phyloP scores from a whole-genome alignment of 2,888 invertebrate genomes.

The Drosophila lacicola region DNA sequence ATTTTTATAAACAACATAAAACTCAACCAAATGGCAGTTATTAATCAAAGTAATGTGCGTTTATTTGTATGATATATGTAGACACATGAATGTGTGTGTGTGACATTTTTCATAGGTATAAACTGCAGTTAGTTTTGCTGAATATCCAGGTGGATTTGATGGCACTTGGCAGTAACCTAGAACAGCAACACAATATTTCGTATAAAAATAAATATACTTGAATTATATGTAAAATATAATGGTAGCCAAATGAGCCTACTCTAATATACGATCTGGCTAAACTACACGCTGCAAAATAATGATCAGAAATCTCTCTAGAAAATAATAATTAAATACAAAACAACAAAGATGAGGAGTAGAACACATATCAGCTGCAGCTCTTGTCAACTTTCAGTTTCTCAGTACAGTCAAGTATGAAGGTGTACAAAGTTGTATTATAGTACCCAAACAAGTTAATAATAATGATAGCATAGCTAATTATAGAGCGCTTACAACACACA shows the following conservation, averaged over 20 bases:
- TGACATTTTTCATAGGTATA: conserved; percentile 66
- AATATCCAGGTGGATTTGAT: conserved; percentile 75
- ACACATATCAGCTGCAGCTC: background rate
- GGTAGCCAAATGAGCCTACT: conserved; percentile 10
- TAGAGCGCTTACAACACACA: conserved; percentile 34
- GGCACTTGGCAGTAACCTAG: conserved; percentile 50
- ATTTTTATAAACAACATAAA: conserved; percentile 80
- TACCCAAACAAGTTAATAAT: background rate
- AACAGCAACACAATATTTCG: conserved; percentile 36
- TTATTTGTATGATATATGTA: conserved; percentile 31
- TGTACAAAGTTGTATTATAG: background rate
- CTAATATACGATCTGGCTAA: background rate
- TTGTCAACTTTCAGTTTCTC: too few species aligned
- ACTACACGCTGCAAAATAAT: conserved; percentile 8
- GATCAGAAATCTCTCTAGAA: background rate
- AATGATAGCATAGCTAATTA: conserved; percentile 40
- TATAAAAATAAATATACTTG: conserved; percentile 16
- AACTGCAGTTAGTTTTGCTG: conserved; percentile 73
- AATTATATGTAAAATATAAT: conserved; percentile 33
- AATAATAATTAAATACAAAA: background rate
- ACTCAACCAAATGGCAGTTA: conserved; percentile 79
- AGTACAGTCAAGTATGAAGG: too few species aligned
- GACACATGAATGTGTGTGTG: conserved; percentile 6
- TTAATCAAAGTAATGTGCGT: conserved; percentile 79
- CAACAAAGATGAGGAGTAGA: background rate